Percentiles rank a stretch among this genome's conserved stretches.
These are phyloP conservation scores for Amblyopsis rosae DNA, from an alignment of 2,113 vertebrate species.

Conservation along the genomic window DNA sequence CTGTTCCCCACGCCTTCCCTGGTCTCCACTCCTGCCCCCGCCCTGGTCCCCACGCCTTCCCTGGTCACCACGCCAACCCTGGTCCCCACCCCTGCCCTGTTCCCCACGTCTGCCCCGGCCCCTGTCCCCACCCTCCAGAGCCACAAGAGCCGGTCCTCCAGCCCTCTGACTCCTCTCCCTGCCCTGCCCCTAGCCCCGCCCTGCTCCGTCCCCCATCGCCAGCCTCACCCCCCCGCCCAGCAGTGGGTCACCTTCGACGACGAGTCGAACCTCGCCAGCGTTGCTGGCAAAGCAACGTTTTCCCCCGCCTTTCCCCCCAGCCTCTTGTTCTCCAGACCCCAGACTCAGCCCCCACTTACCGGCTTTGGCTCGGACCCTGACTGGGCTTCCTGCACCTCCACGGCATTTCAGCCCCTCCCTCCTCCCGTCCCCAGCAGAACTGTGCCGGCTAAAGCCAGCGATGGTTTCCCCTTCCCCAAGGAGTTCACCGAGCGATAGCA, in stretches of 20 bases:
- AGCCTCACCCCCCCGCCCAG: constrained; percentile 59
- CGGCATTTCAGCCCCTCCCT: constrained; percentile 76
- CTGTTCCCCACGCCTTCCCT: constrained; percentile 50
- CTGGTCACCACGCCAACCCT: not conserved
- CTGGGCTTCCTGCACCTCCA: constrained; percentile 72
- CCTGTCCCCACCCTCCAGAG: constrained; percentile 37
- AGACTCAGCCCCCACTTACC: constrained; percentile 51
- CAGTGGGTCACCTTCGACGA: constrained; percentile 90
- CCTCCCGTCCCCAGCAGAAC: constrained; percentile 79
- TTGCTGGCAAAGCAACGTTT: constrained; percentile 15
- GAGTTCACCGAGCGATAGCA: constrained; percentile 85
- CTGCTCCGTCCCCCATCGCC: constrained; percentile 51
- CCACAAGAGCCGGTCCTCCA: constrained; percentile 36
- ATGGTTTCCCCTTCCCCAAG: constrained; percentile 58
- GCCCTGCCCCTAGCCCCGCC: constrained; percentile 48
- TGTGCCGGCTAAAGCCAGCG: constrained; percentile 63
- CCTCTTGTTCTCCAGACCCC: constrained; percentile 38
- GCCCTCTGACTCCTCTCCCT: constrained; percentile 12
- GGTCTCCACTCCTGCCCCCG: constrained; percentile 35
- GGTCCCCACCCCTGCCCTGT: no score
- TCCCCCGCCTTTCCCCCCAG: constrained; percentile 25
- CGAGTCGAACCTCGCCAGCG: constrained; percentile 45
- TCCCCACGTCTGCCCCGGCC: no score
- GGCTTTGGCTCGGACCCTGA: constrained; percentile 67
- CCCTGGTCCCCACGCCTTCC: constrained; percentile 21